Evolutionary conservation across 1,140 invertebrate species (phyloP), one percentile per base, ranked within the genome.

Genomic region (Lutraria rhynchaena): DNA sequence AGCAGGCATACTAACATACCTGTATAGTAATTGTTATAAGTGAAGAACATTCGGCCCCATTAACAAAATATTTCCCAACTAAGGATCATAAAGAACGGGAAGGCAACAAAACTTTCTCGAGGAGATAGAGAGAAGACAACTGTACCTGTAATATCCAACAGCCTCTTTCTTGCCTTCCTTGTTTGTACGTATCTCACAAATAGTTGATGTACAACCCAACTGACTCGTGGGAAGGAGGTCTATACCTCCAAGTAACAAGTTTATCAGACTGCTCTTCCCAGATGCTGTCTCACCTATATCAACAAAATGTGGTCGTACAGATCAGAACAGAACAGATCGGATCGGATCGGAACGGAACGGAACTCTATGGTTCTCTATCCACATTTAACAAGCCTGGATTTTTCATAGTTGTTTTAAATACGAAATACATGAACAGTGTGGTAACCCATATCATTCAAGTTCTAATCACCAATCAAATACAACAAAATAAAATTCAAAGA

Each of bases 181-280:
- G 35, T 76, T 85, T 4, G 85, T 71, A 53, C 82, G 44, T 19
- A 89, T 84, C 57, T 89, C 88, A 57, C 87, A 88, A 22, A 89
- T 86, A 15, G 84, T 85, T 3, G 84, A 73, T 0, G 89, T 90
- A 58, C 87, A 87, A 19, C 85, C 70, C 0, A 89, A 82, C 13
- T 82, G 76, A 58, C 80, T 84, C 1, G 83, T 83, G 4, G 89
- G 89, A 33, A 90, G 51, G 5, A 90, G 65, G 5, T 80, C 58
- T 46, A 70, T 60, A 0, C 85, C 86, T 33, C 73, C 73, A 0
- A 87, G 74, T 3, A 90, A 22, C 3, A 88, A 76, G 69, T 90
- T 90, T 41, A 90, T 76, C 17, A 90, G 58, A 44, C 73, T 85
- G 65, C 84, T 86, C 44, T 89, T 89, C 3, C 88, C 88, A 0